Evolutionary conservation across 2,113 vertebrate genomes (phyloP).

Genomic region (Lathamus discolor): DNA sequence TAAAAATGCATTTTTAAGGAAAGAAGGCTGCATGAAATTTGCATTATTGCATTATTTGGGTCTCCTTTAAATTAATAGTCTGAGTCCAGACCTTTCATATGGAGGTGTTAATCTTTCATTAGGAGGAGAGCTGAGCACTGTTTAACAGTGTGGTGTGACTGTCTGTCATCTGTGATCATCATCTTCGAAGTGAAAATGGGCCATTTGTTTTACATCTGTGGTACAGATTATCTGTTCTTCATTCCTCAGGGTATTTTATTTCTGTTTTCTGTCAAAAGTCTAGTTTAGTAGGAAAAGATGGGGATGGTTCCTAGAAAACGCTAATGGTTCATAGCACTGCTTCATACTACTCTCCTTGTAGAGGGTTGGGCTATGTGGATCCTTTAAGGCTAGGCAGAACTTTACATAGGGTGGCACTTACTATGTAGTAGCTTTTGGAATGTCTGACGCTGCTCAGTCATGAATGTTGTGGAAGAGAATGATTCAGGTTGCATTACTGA

Average conservation of each 20-base stretch:
- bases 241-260: background rate
- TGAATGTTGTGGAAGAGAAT: background rate
- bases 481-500: background rate
- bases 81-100: background rate
- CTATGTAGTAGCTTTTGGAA: background rate
- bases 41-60: background rate
- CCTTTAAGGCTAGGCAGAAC: background rate
- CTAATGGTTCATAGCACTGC: rapidly evolving
- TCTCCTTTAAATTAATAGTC: background rate
- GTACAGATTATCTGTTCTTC: background rate
- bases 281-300: background rate
- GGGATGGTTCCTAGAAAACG: background rate
- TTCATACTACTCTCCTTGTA: background rate
- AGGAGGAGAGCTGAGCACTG: background rate
- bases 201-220: background rate
- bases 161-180: background rate
- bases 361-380: background rate
- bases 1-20: background rate
- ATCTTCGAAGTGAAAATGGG: background rate
- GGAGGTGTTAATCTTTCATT: background rate
- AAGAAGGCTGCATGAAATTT: background rate
- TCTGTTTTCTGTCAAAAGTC: background rate
- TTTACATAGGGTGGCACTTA: background rate
- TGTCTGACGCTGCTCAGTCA: background rate
- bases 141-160: background rate